Percentiles rank a stretch among this genome's conserved stretches.
phyloP scores from a whole-genome alignment of 2,113 vertebrate genomes.

The Xenotilapia longispinis region DNA sequence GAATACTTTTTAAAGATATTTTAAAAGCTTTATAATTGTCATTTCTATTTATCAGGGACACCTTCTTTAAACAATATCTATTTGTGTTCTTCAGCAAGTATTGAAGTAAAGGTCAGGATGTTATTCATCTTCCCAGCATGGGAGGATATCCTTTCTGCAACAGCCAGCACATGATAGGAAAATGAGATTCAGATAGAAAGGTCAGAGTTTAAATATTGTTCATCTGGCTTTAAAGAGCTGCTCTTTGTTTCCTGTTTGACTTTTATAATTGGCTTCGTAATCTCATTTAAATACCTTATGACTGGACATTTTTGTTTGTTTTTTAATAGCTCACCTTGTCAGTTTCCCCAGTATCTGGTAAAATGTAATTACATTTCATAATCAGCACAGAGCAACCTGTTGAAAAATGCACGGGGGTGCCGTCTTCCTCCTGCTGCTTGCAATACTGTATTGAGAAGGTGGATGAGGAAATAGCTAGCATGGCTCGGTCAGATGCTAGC shows the following conservation, averaged over 20 bases:
- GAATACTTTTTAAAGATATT: not conserved
- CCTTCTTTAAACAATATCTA: not conserved
- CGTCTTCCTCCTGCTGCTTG: not conserved
- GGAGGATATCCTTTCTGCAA: conserved; percentile 44
- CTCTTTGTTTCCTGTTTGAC: not conserved
- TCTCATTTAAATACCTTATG: not conserved
- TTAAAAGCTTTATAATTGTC: not conserved
- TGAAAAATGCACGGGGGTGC: not conserved
- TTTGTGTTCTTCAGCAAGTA: not conserved
- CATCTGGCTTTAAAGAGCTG: not conserved
- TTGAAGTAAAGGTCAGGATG: conserved; percentile 45
- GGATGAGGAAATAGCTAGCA: not conserved
- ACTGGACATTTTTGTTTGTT: not conserved
- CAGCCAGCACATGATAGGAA: conserved; percentile 25
- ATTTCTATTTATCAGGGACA: not conserved
- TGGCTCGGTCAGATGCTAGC: not conserved
- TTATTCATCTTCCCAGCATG: conserved; percentile 53
- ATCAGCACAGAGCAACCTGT: not conserved
- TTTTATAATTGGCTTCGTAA: not conserved
- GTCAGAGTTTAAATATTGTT: conserved; percentile 32
- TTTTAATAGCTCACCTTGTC: not conserved
- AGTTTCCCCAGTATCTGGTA: not conserved
- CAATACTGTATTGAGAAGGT: not conserved
- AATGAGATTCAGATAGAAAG: conserved; percentile 24
- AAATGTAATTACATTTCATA: not conserved